phyloP scores from a whole-genome alignment of 2,797 vertebrate species.

The Gila robusta region DNA sequence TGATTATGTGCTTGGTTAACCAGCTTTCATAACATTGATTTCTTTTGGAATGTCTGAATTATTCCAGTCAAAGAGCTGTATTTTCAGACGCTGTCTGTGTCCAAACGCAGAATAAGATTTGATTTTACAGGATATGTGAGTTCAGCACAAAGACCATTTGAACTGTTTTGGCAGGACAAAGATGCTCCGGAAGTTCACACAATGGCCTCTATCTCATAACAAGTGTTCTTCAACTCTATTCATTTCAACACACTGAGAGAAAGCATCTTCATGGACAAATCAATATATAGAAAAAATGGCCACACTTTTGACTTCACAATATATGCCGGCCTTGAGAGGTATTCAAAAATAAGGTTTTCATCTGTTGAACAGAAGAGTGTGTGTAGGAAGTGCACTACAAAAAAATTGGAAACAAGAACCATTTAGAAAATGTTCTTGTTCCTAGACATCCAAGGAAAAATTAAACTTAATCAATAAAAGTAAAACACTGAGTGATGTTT shows the following conservation, averaged over 20 bases:
- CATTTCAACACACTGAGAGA: constrained; percentile 59
- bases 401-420: constrained; percentile 31
- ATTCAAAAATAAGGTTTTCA: constrained; percentile 43
- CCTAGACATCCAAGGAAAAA: not conserved
- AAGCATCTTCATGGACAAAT: constrained; percentile 60
- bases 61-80: not conserved
- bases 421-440: constrained; percentile 6
- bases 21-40: not conserved
- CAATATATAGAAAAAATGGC: constrained; percentile 57
- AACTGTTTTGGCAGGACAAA: constrained; percentile 18
- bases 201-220: constrained; percentile 67
- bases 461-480: constrained; percentile 41
- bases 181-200: constrained; percentile 28
- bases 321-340: constrained; percentile 54
- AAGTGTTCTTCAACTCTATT: constrained; percentile 65
- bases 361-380: constrained; percentile 44
- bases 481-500: constrained; percentile 29
- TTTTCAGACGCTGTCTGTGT: not conserved
- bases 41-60: constrained; percentile 7
- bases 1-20: not conserved
- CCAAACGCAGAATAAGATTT: constrained; percentile 13
- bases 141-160: constrained; percentile 18
- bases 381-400: constrained; percentile 30
- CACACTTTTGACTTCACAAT: constrained; percentile 50
- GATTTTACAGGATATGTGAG: constrained; percentile 18